Conservation (phyloP, 2,113 vertebrate genomes). For the Zapus hudsonius region DNA sequence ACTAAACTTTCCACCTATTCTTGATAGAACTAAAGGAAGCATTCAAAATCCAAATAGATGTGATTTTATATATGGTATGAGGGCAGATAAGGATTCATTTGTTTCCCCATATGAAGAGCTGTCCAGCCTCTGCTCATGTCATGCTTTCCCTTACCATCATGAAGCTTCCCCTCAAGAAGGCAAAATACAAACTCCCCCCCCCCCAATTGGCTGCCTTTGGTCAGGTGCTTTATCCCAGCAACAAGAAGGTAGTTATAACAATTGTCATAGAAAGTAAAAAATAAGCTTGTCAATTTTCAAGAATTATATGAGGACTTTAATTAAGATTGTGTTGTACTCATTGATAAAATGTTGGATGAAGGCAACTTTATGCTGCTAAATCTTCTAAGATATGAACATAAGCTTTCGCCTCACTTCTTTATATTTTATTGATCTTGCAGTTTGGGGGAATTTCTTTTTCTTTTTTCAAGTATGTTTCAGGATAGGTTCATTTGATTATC, state of each 20-base stretch:
- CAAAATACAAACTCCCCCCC: no score
- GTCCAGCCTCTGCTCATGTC: no score
- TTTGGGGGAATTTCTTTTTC: not conserved
- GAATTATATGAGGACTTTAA: not conserved
- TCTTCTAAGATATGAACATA: not conserved
- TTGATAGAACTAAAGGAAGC: not conserved
- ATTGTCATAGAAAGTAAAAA: not conserved
- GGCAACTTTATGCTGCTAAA: not conserved
- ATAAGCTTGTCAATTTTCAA: not conserved
- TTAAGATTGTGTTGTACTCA: not conserved
- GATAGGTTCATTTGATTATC: not conserved
- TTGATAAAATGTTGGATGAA: not conserved
- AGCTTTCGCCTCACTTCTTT: not conserved
- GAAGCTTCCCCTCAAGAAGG: not conserved
- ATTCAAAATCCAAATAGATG: not conserved
- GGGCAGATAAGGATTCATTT: not conserved
- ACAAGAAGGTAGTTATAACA: not conserved
- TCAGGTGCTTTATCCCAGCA: no score
- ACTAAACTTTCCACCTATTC: not conserved
- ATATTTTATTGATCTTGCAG: not conserved
- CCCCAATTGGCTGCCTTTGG: no score
- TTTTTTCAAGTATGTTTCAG: slow-evolving; percentile 4
- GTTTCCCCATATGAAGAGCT: not conserved
- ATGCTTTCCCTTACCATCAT: no score
- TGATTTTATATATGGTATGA: not conserved